These are phyloP conservation scores for Semaprochilodus insignis DNA, from an alignment of 2,797 vertebrate genomes.

Conservation along the genomic window DNA sequence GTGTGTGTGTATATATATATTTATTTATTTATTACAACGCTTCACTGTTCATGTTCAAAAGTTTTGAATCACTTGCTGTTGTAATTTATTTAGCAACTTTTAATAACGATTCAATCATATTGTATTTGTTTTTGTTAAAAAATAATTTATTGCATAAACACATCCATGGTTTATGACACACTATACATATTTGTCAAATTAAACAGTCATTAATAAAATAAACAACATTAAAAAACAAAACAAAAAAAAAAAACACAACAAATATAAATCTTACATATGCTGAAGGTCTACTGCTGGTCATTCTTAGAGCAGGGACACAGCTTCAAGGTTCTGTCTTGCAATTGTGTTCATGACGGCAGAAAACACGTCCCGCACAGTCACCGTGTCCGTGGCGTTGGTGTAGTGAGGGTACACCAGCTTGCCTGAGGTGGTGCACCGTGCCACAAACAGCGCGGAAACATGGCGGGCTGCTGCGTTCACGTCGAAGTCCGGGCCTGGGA, in stretches of 20 bases:
- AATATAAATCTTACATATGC: not conserved
- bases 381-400: slow-evolving; percentile 75
- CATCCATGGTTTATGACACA: not conserved
- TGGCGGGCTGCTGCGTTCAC: slow-evolving; percentile 73
- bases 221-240: not conserved
- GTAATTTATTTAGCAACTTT: not conserved
- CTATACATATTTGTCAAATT: not conserved
- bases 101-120: not conserved
- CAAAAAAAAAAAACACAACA: not conserved
- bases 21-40: no score
- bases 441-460: slow-evolving; percentile 71
- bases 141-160: slow-evolving; percentile 33
- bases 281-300: not conserved
- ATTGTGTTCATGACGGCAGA: slow-evolving; percentile 70
- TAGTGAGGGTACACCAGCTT: slow-evolving; percentile 74
- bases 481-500: slow-evolving; percentile 71
- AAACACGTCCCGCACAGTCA: slow-evolving; percentile 66
- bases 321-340: slow-evolving; percentile 66
- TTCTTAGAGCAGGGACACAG: slow-evolving; percentile 64
- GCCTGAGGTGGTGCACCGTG: slow-evolving; percentile 43
- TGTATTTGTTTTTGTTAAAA: not conserved
- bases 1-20: no score
- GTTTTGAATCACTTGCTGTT: no score
- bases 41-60: no score
- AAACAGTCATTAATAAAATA: slow-evolving; percentile 1